phyloP scores from a whole-genome alignment of 2,113 vertebrate genomes.

The Centropristis striata region DNA sequence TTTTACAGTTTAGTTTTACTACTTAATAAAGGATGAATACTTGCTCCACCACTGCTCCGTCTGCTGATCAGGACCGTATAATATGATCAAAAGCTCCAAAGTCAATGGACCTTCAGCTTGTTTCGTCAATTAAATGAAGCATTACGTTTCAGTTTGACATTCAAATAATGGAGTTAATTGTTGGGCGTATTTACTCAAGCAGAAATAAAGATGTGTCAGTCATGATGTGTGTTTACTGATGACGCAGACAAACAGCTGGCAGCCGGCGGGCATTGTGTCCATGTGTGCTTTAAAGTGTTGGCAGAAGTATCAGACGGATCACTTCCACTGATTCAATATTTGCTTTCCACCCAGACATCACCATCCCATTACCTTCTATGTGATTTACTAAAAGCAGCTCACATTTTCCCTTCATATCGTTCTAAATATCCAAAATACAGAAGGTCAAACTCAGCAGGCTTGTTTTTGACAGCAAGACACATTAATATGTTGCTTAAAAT shows the following conservation, averaged over 20 bases:
- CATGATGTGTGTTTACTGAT: background rate
- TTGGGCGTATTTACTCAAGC: background rate
- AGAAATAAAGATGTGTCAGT: background rate
- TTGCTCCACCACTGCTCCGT: too few species aligned
- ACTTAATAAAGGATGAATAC: too few species aligned
- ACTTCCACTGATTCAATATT: slow-evolving; percentile 54
- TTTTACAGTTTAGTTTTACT: too few species aligned
- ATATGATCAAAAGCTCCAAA: too few species aligned
- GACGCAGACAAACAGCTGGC: background rate
- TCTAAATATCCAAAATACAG: background rate
- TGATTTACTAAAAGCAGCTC: background rate
- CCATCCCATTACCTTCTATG: slow-evolving; percentile 16
- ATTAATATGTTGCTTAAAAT: background rate
- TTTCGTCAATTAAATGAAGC: background rate
- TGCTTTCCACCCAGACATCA: slow-evolving; percentile 17
- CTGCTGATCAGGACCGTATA: too few species aligned
- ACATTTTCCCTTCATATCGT: background rate
- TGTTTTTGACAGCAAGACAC: background rate
- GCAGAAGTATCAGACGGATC: slow-evolving; percentile 20
- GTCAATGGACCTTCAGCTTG: background rate
- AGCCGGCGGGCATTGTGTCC: background rate
- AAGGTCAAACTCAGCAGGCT: background rate
- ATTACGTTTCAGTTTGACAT: background rate
- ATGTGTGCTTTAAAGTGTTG: slow-evolving; percentile 12
- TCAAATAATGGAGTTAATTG: slow-evolving; percentile 3